phyloP scores from a whole-genome alignment of 2,797 vertebrate genomes.

The Molossus alvarezi region DNA sequence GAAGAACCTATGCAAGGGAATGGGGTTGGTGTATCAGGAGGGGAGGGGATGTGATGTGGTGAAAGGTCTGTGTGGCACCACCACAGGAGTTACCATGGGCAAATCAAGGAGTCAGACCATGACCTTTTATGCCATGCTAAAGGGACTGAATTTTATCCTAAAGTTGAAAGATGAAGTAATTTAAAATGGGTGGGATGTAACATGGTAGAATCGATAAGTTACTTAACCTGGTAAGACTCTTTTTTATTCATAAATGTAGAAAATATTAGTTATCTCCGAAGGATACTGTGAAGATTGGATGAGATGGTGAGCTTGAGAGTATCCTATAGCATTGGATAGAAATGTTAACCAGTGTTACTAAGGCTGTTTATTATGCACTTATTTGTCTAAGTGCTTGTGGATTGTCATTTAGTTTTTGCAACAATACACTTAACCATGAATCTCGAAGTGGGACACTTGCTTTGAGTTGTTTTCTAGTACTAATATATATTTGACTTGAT shows the following conservation, averaged over 20 bases:
- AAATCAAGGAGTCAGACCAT: not conserved
- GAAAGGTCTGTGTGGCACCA: not conserved
- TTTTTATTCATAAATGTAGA: not conserved
- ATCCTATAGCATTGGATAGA: not conserved
- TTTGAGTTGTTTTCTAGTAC: not conserved
- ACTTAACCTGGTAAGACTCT: not conserved
- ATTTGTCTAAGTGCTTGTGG: not conserved
- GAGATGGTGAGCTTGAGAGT: not conserved
- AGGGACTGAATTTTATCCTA: not conserved
- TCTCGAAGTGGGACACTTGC: not conserved
- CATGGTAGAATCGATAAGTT: not conserved
- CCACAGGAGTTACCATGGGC: not conserved
- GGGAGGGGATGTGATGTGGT: not conserved
- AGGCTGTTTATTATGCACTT: not conserved
- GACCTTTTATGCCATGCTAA: not conserved
- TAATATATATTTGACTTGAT: slow-evolving; percentile 14
- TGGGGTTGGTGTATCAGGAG: too few species aligned
- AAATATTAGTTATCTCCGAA: not conserved
- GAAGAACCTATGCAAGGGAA: not conserved
- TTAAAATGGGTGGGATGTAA: not conserved
- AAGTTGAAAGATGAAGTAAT: not conserved
- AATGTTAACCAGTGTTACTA: not conserved
- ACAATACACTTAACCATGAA: not conserved
- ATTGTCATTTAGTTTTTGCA: not conserved
- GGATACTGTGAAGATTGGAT: not conserved